These are phyloP conservation scores for Hirtodrosophila histrioides DNA, from an alignment of 2,888 invertebrate genomes.

Conservation along the genomic window DNA sequence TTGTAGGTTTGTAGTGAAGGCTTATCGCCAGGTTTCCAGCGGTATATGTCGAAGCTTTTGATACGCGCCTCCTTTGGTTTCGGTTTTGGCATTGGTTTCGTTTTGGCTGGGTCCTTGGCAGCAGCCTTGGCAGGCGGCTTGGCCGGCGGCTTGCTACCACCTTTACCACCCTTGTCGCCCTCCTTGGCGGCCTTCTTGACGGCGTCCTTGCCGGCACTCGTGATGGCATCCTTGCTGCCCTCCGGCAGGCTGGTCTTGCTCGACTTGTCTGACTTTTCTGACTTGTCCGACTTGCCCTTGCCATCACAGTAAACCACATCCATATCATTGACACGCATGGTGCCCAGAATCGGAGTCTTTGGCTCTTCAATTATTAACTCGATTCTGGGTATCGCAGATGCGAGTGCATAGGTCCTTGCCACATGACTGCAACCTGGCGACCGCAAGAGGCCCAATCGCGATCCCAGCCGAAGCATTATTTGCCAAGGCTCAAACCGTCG, in stretches of 20 bases:
- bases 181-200: background rate
- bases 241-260: background rate
- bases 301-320: slow-evolving; percentile 1
- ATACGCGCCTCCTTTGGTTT: slow-evolving; percentile 73
- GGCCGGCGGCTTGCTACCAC: background rate
- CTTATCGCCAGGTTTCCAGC: slow-evolving; percentile 94
- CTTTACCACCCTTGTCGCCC: background rate
- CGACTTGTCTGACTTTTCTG: background rate
- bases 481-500: background rate
- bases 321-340: background rate
- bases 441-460: slow-evolving; percentile 4
- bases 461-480: slow-evolving; percentile 22
- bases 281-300: no score
- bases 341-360: background rate
- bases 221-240: background rate
- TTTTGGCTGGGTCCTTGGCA: background rate
- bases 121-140: background rate
- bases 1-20: slow-evolving; percentile 88
- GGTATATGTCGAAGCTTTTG: slow-evolving; percentile 93
- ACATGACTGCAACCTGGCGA: background rate
- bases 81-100: background rate
- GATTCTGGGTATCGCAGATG: background rate
- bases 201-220: background rate
- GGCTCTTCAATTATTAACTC: background rate
- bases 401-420: background rate